Conservation (phyloP, 2,797 vertebrate species). For the Helicolenus hilgendorfi region DNA sequence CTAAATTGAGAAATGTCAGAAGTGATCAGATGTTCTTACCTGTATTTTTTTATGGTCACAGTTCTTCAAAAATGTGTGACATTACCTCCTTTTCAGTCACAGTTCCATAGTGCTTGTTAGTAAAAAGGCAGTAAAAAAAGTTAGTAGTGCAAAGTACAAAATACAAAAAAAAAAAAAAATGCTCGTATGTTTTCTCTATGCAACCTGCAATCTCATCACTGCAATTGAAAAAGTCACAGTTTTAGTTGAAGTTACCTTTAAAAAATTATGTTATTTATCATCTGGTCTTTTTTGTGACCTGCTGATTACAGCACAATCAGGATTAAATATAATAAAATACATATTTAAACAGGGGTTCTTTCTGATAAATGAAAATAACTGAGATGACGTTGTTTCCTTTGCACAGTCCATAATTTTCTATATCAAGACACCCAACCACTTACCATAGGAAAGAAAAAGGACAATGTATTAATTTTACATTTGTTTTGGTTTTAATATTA, state of each 20-base stretch:
- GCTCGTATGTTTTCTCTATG: conserved; percentile 97
- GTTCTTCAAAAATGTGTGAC: too few species aligned
- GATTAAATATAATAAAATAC: not conserved
- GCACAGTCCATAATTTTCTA: not conserved
- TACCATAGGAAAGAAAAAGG: not conserved
- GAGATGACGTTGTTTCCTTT: not conserved
- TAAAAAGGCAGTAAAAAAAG: too few species aligned
- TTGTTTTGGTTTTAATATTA: not conserved
- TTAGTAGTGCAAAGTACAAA: too few species aligned
- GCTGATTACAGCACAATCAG: not conserved
- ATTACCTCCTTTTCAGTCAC: too few species aligned
- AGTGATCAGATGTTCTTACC: too few species aligned
- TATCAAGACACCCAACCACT: not conserved
- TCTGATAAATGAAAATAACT: not conserved
- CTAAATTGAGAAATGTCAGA: too few species aligned
- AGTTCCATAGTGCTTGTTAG: too few species aligned
- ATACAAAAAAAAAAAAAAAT: conserved; percentile 38
- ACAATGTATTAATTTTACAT: not conserved
- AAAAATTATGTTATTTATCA: not conserved
- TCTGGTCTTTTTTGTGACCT: not conserved
- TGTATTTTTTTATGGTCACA: too few species aligned
- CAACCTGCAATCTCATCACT: conserved; percentile 97
- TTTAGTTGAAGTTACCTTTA: not conserved
- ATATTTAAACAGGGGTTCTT: not conserved
- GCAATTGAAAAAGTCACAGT: conserved; percentile 37